These are phyloP conservation scores for Exaiptasia diaphana DNA, from an alignment of 64 coral and sea anemone species.

Conservation along the genomic window DNA sequence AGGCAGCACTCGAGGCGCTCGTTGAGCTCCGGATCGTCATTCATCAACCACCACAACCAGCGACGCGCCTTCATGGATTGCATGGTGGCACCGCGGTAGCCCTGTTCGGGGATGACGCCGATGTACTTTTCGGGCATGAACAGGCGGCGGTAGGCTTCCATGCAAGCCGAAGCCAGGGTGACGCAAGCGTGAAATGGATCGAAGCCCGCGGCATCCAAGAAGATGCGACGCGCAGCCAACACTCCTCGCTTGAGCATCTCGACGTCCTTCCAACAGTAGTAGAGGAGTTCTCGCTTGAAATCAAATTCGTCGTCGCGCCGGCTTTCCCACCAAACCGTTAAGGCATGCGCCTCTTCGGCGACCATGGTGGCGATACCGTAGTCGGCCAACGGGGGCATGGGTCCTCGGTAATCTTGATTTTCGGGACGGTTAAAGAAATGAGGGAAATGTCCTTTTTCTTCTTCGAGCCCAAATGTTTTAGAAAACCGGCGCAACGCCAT, in stretches of 20 bases:
- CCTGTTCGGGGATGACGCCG: neutral
- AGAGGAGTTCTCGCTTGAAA: neutral
- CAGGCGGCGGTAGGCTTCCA: neutral
- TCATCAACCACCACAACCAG: neutral
- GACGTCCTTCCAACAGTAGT: neutral
- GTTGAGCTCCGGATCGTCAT: no score
- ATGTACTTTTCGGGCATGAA: neutral
- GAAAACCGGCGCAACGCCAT: neutral
- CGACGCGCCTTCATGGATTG: neutral
- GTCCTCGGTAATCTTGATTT: constrained; percentile 9
- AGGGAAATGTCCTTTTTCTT: constrained; percentile 23
- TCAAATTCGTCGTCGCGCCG: neutral
- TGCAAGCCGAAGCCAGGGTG: constrained; percentile 11
- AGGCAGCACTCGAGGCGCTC: neutral
- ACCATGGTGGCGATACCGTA: neutral
- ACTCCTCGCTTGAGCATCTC: neutral
- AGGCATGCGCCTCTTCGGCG: neutral
- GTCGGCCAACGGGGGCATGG: neutral
- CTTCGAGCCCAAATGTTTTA: neutral
- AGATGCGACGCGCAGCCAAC: neutral
- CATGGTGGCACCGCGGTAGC: neutral
- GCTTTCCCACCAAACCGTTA: neutral
- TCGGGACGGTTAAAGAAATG: neutral
- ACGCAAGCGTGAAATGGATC: neutral
- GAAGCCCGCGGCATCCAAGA: neutral